A percentile compares a stretch with the other conserved stretches of the same genome.
These are phyloP conservation scores for Trachelus stipa DNA, from an alignment of 2,888 invertebrate genomes.

Conservation along the genomic window DNA sequence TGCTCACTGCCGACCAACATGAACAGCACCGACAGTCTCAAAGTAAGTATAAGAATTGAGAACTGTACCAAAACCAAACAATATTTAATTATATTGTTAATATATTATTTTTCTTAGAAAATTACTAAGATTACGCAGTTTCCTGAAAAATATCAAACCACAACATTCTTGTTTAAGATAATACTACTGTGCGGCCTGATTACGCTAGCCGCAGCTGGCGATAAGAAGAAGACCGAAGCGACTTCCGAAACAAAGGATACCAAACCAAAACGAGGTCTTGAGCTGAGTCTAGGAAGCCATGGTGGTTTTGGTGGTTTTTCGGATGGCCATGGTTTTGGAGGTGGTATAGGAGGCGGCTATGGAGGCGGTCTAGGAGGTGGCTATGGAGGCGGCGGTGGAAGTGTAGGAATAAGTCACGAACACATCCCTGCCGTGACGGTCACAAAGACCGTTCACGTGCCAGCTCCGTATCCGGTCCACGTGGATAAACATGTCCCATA, in stretches of 20 bases:
- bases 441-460: slow-evolving; percentile 60
- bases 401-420: slow-evolving; percentile 36
- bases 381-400: slow-evolving; percentile 21
- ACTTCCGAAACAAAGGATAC: slow-evolving; percentile 30
- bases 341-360: slow-evolving; percentile 29
- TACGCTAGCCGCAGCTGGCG: slow-evolving; percentile 47
- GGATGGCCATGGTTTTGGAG: slow-evolving; percentile 34
- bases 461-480: slow-evolving; percentile 57
- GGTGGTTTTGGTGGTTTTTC: slow-evolving; percentile 29
- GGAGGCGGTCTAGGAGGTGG: slow-evolving; percentile 24
- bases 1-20: slow-evolving; percentile 62
- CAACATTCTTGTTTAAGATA: slow-evolving; percentile 35
- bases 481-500: slow-evolving; percentile 57
- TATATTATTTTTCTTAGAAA: too few relatives aligned
- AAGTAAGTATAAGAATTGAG: slow-evolving; percentile 55
- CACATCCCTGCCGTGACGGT: slow-evolving; percentile 57
- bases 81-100: too few relatives aligned
- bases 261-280: slow-evolving; percentile 57
- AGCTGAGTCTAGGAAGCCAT: slow-evolving; percentile 50
- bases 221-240: slow-evolving; percentile 32
- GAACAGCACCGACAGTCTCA: slow-evolving; percentile 62
- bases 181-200: slow-evolving; percentile 52
- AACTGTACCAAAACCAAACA: too few relatives aligned
- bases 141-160: too few relatives aligned
- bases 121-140: too few relatives aligned